A percentile compares a stretch with the other conserved stretches of the same genome.
These are phyloP conservation scores for Anoncus sp. DNA, from an alignment of 2,888 invertebrate genomes.

Conservation along the genomic window DNA sequence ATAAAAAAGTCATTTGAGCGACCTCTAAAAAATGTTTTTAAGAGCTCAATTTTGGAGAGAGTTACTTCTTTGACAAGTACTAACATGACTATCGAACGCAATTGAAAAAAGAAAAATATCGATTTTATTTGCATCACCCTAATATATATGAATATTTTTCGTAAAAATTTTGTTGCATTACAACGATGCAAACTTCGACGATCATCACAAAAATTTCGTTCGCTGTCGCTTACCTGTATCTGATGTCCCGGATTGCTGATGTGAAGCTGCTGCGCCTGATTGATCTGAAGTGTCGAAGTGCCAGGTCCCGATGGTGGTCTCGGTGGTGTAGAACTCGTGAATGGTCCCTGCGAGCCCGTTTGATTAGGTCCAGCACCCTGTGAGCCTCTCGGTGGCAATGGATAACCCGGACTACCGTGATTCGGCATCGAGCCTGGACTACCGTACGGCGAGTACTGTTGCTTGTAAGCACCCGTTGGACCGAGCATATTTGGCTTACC, in stretches of 20 bases:
- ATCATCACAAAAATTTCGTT: too few relatives aligned
- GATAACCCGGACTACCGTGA: slow-evolving; percentile 85
- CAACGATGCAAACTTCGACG: too few relatives aligned
- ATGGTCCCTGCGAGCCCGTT: slow-evolving; percentile 82
- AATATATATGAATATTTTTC: too few relatives aligned
- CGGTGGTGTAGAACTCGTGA: slow-evolving; percentile 84
- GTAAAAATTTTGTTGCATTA: too few relatives aligned
- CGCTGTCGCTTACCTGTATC: slow-evolving; percentile 88
- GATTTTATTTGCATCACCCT: neutral
- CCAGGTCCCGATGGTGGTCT: slow-evolving; percentile 85
- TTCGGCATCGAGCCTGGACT: slow-evolving; percentile 87
- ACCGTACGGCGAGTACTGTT: slow-evolving; percentile 89
- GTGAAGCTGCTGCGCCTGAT: slow-evolving; percentile 94
- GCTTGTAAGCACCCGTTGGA: slow-evolving; percentile 83
- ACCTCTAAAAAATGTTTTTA: too few relatives aligned
- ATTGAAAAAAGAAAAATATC: neutral
- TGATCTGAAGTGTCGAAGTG: slow-evolving; percentile 90
- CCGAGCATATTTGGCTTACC: slow-evolving; percentile 80
- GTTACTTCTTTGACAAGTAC: too few relatives aligned
- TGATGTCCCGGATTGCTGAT: slow-evolving; percentile 92
- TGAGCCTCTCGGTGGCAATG: slow-evolving; percentile 80
- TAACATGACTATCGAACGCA: too few relatives aligned
- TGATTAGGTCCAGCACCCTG: slow-evolving; percentile 81
- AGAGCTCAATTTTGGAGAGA: too few relatives aligned
- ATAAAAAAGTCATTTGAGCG: too few relatives aligned